Percentiles rank a stretch among this genome's conserved stretches.
Conservation (phyloP, 2,113 vertebrate genomes). For the Isurus oxyrinchus region DNA sequence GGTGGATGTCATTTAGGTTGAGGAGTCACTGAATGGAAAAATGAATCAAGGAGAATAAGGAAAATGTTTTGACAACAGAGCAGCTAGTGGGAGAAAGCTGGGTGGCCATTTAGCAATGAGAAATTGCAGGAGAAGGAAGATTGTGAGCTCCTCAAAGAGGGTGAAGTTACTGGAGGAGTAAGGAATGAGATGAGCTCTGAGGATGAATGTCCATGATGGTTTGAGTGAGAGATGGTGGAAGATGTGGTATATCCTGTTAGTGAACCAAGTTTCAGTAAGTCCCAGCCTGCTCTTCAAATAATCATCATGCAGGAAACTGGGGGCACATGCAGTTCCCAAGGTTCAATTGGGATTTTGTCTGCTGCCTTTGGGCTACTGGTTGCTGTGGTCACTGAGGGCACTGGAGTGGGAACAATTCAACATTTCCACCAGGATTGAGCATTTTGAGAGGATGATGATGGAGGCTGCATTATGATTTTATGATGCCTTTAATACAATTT, state of each 20-base stretch:
- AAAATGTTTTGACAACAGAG: background rate
- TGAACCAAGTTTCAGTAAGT: no score
- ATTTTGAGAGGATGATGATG: background rate
- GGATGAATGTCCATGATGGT: background rate
- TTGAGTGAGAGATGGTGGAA: background rate
- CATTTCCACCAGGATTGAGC: background rate
- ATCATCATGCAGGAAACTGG: background rate
- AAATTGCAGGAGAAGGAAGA: background rate
- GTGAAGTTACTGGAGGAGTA: background rate
- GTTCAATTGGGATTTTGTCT: background rate
- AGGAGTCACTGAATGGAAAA: background rate
- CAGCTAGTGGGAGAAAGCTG: background rate
- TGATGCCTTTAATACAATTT: background rate
- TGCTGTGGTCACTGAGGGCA: no score
- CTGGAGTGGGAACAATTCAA: no score
- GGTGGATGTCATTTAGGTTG: background rate
- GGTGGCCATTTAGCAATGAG: background rate
- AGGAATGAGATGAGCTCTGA: background rate
- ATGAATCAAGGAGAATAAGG: background rate
- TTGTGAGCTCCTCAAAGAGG: background rate
- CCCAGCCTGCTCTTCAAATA: background rate
- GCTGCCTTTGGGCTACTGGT: background rate
- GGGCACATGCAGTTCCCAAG: background rate
- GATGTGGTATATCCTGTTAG: background rate
- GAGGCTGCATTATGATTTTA: background rate